Base-by-base conservation (phyloP, 2,888 invertebrate species). In the Parnassius smintheus region DNA sequence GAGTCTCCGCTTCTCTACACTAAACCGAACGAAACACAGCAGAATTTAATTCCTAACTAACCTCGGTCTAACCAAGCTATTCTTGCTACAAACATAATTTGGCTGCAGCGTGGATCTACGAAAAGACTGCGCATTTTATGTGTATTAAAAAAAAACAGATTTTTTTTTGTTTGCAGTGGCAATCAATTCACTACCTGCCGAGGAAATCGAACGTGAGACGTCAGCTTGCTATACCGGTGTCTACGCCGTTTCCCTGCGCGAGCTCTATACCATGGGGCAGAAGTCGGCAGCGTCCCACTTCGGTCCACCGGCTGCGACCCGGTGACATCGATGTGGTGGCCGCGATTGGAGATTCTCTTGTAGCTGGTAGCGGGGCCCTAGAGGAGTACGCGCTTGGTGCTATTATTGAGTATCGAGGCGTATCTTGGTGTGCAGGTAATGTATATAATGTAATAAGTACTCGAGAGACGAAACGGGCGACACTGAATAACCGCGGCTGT, bases 341-440 rank as follows among this genome's bases (percentile, higher is more conserved):
- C 0, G 95, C 95, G 0, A 92, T 95, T 69, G 95, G 95, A 0
- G 95, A 96, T 80, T 95, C 95, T 0, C 78, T 96, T 68, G 93
- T 95, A 1, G 95, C 95, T 1, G 95, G 94, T 46, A 95, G 94
- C 70, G 95, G 95, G 1, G 95, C 95, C 0, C 79, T 95, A 69
- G 95, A 95, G 68, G 94, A 95, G 77, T 95, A 92, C 74, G 95
- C 95, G 1, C 82, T 95, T 2, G 95, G 95, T 2, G 94, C 95
- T 0, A 93, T 96, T 73, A 94, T 95, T 66, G 95, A 96, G 77
- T 94, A 95, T 67, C 85, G 95, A 58, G 95, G 95, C 1, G 94
- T 96, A 1, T 95, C 95, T 11, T 95, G 95, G 95, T 95, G 95
- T 80, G 94, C 93, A 72, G 94, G 94, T 94, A 44, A 35, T 35